Base-by-base conservation (phyloP, 53 echinoderm and acorn worm genomes). In the Paracentrotus lividus region DNA sequence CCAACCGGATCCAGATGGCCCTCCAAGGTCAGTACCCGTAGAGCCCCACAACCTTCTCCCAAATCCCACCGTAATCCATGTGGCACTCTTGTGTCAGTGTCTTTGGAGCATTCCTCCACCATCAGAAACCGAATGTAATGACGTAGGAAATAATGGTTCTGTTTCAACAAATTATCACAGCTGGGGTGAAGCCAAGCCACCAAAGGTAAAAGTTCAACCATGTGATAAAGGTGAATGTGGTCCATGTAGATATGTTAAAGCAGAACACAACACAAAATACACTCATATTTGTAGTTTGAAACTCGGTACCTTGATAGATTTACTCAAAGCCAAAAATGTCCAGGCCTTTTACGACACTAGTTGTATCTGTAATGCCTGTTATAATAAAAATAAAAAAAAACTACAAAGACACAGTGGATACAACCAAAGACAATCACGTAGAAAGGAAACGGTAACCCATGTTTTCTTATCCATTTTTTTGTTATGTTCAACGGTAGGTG, bases 281-380 rank as follows among this genome's bases (percentile, higher is more conserved):
- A 88, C 89, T 4, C 88, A 59, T 56, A 32, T 64, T 2, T 88
- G 23, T 61, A 36, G 32, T 57, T 36, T 64, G 1, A 29, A 64
- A 27, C 36, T 45, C 10, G 65, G 43, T n/a, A 8, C 61, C 1
- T 42, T 88, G n/a, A 88, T n/a, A 26, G 31, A 64, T 34, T 27
- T 42, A 20, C 59, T 88, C 32, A 88, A 88, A 23, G 65, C n/a
- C n/a, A 45, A 1, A 88, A 8, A 27, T 88, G 15, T 64, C 89
- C 89, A 21, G 8, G 57, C 38, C 32, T 88, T 29, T 58, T 4
- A 42, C n/a, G 42, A 88, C 16, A 42, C 33, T 33, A 40, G 57
- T 42, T 88, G 89, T 59, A 88, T 88, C 7, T 88, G 89, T 88
- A n/a, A n/a, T n/a, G n/a, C n/a, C n/a, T n/a, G n/a, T n/a, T n/a